Percentiles rank a stretch among this genome's conserved stretches.
phyloP scores from a whole-genome alignment of 2,113 vertebrate genomes.

The Cisticola juncidis region DNA sequence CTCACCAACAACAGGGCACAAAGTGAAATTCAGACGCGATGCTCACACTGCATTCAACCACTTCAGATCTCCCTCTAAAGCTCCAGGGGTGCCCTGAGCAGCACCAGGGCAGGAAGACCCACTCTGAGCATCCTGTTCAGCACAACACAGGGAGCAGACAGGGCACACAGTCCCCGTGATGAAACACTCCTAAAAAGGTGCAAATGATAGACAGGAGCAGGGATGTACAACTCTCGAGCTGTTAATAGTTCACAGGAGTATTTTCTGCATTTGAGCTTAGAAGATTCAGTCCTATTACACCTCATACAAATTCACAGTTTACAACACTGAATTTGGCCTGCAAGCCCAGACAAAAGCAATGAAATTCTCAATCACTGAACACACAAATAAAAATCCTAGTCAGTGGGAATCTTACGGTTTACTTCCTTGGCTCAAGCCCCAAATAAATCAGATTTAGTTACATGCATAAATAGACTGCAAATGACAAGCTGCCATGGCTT shows the following conservation, averaged over 20 bases:
- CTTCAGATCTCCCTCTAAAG: neutral
- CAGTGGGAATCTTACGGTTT: slow-evolving; percentile 30
- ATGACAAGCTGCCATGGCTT: slow-evolving; percentile 56
- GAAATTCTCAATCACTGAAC: neutral
- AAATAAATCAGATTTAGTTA: slow-evolving; percentile 63
- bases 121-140: neutral
- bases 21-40: neutral
- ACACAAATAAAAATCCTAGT: neutral
- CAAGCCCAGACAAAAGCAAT: neutral
- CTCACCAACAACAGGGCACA: neutral
- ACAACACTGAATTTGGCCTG: neutral
- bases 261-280: neutral
- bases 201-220: neutral
- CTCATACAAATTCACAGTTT: neutral
- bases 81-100: neutral
- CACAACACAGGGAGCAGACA: neutral
- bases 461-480: slow-evolving; percentile 51
- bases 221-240: neutral
- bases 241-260: neutral
- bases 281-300: neutral
- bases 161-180: neutral
- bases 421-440: slow-evolving; percentile 53
- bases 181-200: neutral
- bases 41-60: neutral
- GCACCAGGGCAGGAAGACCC: neutral